Base-by-base conservation (phyloP, 2,113 vertebrate genomes). In the Brevimyrus niger region DNA sequence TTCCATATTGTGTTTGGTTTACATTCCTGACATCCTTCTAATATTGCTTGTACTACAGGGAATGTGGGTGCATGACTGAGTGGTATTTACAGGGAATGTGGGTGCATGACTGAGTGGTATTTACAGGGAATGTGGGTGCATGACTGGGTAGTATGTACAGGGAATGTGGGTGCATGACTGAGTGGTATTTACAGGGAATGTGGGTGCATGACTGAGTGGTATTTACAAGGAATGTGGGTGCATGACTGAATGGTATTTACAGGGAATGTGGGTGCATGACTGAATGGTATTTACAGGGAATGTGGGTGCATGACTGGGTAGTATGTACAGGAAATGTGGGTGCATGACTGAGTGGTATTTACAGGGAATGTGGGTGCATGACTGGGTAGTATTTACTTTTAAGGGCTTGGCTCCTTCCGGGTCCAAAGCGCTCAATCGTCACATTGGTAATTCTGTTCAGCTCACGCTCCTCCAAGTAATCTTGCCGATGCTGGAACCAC, bases 401-500 rank as follows among this genome's bases (percentile, higher is more conserved):
- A 3, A 99, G 94, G 27, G 93, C 82, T 4, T 94, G 91, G 1
- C 44, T 58, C 13, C 95, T 93, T 91, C 97, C 97, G 0, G 82
- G 92, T 19, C 44, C 91, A 93, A 99, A 99, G 90, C 92, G 91
- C 19, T 99, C 97, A 0, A 87, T 92, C 1, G 92, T 97, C 89
- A 94, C 38, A 19, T 92, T 91, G 0, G 93, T 94, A 31, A 17
- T 48, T 88, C 93, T 94, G 89, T 97, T 93, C 27, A 96, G 84
- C 89, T 97, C 94, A 88, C 93, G 95, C 92, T 95, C 90, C 87
- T 96, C 93, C 91, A 99, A 83, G 91, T 50, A 91, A 91, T 99
- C 98, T 2, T 93, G 91, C 38, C 97, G 94, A 91, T 98, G 92
- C 89, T 94, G 91, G 89, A 95, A 99, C 96, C 96, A 97, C 89